These are phyloP conservation scores for Crocidura indochinensis DNA, from an alignment of 2,797 vertebrate species.

Conservation along the genomic window DNA sequence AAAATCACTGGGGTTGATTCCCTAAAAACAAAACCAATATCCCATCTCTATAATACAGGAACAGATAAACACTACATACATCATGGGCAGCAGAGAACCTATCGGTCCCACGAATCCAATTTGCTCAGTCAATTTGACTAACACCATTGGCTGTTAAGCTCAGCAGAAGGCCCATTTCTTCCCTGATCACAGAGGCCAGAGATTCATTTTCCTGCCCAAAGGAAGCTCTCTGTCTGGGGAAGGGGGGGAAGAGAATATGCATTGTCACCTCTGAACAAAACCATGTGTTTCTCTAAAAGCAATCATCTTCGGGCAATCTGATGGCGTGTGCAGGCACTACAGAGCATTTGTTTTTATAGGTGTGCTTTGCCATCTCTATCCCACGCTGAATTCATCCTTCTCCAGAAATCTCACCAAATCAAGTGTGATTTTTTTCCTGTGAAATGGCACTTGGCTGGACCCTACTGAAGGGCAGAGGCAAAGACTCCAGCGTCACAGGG, in stretches of 20 bases:
- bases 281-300: slow-evolving; percentile 88
- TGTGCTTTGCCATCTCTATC: slow-evolving; percentile 86
- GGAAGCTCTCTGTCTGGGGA: slow-evolving; percentile 87
- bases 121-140: slow-evolving; percentile 59
- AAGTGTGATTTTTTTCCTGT: slow-evolving; percentile 87
- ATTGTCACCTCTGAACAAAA: slow-evolving; percentile 88
- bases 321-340: slow-evolving; percentile 81
- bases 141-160: slow-evolving; percentile 70
- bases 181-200: slow-evolving; percentile 83
- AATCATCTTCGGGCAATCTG: slow-evolving; percentile 89
- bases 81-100: slow-evolving; percentile 41
- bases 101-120: slow-evolving; percentile 60
- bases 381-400: slow-evolving; percentile 88
- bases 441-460: slow-evolving; percentile 86
- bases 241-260: slow-evolving; percentile 86
- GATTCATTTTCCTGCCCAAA: slow-evolving; percentile 87
- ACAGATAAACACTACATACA: neutral
- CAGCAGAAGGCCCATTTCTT: slow-evolving; percentile 58
- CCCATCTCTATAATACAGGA: neutral
- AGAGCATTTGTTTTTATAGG: slow-evolving; percentile 86
- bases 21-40: neutral
- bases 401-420: slow-evolving; percentile 87
- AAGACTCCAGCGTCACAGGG: slow-evolving; percentile 77
- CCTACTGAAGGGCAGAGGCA: slow-evolving; percentile 85
- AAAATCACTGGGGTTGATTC: neutral